Evolutionary conservation across 2,797 vertebrate species (phyloP).

Genomic region (Monodelphis domestica): DNA sequence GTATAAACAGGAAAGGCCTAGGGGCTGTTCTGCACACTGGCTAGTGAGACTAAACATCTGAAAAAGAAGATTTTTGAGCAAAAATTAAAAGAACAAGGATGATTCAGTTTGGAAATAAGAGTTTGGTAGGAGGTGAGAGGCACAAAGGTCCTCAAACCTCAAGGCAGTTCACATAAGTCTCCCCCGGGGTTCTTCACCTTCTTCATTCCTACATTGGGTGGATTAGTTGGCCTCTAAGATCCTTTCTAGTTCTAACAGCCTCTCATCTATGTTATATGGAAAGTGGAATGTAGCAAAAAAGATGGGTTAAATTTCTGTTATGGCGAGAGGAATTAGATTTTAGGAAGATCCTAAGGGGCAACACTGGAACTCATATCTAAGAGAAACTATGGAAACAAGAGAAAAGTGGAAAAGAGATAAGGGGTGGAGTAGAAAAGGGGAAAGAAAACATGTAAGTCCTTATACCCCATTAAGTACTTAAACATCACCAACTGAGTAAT

Average conservation of each 20-base stretch:
- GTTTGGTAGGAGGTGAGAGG: neutral
- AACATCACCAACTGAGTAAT: too few relatives aligned
- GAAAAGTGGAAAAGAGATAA: neutral
- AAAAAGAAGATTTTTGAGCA: neutral
- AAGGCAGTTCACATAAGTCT: neutral
- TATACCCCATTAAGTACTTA: neutral
- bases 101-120: neutral
- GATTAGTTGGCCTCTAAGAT: neutral
- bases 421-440: accelerated
- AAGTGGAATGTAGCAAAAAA: neutral
- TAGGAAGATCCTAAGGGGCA: neutral
- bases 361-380: neutral
- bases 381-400: neutral
- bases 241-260: neutral
- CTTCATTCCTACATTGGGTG: neutral
- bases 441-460: neutral
- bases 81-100: neutral
- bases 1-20: neutral
- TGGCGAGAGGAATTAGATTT: neutral
- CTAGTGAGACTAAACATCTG: neutral
- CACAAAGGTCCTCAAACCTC: neutral
- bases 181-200: neutral
- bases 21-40: neutral
- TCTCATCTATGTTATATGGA: neutral
- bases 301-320: neutral